A percentile compares a stretch with the other conserved stretches of the same genome.
Conservation (phyloP, 2,113 vertebrate species). For the Mirza zaza region DNA sequence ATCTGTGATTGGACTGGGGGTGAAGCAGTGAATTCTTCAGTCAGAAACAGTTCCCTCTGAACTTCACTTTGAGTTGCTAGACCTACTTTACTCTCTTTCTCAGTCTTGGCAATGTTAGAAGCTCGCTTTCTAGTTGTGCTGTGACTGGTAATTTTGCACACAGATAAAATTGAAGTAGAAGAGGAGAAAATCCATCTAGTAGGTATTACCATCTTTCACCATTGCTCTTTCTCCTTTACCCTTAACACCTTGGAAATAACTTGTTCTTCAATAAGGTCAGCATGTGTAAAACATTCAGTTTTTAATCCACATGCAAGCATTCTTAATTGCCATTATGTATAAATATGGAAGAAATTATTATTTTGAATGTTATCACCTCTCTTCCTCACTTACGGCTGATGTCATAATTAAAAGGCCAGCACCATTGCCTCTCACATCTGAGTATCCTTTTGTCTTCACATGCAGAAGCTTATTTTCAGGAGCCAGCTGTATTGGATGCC, state of each 20-base stretch:
- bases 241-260: not conserved
- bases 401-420: conserved; percentile 20
- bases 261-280: not conserved
- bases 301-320: not conserved
- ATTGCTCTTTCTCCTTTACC: not conserved
- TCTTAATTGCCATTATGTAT: not conserved
- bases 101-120: not conserved
- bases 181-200: not conserved
- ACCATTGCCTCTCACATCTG: not conserved
- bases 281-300: not conserved
- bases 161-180: not conserved
- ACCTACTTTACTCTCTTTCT: not conserved
- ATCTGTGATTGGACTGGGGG: conserved; percentile 53
- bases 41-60: conserved; percentile 50
- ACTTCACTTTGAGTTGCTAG: conserved; percentile 22
- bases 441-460: not conserved
- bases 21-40: conserved; percentile 39
- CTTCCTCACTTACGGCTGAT: not conserved
- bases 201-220: not conserved
- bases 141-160: not conserved
- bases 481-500: not conserved
- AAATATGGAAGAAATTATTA: not conserved
- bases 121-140: not conserved
- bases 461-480: not conserved
- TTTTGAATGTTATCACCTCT: not conserved